Evolutionary conservation across 2,113 vertebrate species (phyloP), one percentile per base, ranked within the genome.

Genomic region (Prolemur simus): DNA sequence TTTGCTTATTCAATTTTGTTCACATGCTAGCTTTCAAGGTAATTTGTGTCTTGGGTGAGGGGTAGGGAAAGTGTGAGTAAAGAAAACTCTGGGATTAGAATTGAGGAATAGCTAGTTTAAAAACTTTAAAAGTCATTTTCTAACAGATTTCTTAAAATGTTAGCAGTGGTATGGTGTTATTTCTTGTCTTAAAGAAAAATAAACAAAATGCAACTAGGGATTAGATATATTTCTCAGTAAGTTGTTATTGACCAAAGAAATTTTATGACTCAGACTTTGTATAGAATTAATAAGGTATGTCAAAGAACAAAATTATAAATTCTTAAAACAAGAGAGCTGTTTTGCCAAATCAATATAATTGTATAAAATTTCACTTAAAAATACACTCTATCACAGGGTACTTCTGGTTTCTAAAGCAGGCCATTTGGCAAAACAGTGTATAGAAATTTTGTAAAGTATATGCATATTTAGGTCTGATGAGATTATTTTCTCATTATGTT

Each of bases 301-400:
- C 56, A 87, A 73, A 97, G 68, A 89, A 87, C 49, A 78, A 91
- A 96, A 85, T 69, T 69, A 6, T 74, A 76, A 87, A 80, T 89
- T 96, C 73, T 93, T 94, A 74, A 83, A 60, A 34, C 63, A 77
- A 76, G 60, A 90, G 87, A 47, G 39, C 8, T 91, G 4, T 71
- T 87, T 85, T 23, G 52, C 78, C 69, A 60, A 5, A 94, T 78
- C 73, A 97, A 37, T 29, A 42, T 71, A 56, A 8, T 71, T 97
- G 0, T 29, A 0, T 95, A 2, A 17, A 85, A 56, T 95, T 97
- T 96, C 39, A 82, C 58, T 69, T 95, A 84, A 96, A 97, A 97
- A 37, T 76, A 45, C 34, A 17, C 6, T 45, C 3, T 66, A 4
- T 77, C 11, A 71, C 89, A 68, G 3, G n/a, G 66, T 87, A n/a